These are phyloP conservation scores for Drosophila ficusphila DNA, from an alignment of 1,140 invertebrate genomes.

Conservation along the genomic window DNA sequence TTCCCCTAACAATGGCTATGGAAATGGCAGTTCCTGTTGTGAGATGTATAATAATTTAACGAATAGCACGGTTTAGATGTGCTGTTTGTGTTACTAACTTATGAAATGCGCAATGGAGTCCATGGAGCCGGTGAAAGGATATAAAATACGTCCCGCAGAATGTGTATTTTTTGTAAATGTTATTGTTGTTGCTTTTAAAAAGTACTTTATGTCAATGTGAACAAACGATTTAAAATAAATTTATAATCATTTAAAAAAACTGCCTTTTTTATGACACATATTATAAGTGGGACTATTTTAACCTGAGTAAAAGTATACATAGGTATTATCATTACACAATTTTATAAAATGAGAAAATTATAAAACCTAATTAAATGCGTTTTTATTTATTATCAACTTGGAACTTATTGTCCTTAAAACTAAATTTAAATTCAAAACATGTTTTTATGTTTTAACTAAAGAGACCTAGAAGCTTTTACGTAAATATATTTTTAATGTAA, in stretches of 20 bases:
- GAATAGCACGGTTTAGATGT: slow-evolving; percentile 57
- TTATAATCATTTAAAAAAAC: slow-evolving; percentile 24
- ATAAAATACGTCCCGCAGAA: slow-evolving; percentile 54
- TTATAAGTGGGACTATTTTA: no score
- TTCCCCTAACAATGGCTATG: slow-evolving; percentile 33
- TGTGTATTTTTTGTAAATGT: slow-evolving; percentile 50
- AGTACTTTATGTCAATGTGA: slow-evolving; percentile 45
- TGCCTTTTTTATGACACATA: no score
- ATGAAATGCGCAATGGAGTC: background rate
- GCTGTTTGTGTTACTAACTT: background rate
- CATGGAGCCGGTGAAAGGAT: slow-evolving; percentile 50
- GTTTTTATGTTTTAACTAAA: no score
- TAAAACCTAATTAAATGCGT: no score
- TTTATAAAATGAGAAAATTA: no score
- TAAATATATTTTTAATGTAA: no score
- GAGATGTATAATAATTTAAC: slow-evolving; percentile 55
- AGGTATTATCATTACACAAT: no score
- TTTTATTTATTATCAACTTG: no score
- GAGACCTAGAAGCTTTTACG: no score
- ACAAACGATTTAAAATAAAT: slow-evolving; percentile 59
- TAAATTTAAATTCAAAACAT: no score
- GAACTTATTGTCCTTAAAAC: no score
- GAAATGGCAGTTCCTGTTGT: slow-evolving; percentile 45
- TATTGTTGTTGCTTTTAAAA: slow-evolving; percentile 52
- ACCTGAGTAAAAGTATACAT: no score